Evolutionary conservation across 2,113 vertebrate species (phyloP).

Genomic region (Nicator chloris): DNA sequence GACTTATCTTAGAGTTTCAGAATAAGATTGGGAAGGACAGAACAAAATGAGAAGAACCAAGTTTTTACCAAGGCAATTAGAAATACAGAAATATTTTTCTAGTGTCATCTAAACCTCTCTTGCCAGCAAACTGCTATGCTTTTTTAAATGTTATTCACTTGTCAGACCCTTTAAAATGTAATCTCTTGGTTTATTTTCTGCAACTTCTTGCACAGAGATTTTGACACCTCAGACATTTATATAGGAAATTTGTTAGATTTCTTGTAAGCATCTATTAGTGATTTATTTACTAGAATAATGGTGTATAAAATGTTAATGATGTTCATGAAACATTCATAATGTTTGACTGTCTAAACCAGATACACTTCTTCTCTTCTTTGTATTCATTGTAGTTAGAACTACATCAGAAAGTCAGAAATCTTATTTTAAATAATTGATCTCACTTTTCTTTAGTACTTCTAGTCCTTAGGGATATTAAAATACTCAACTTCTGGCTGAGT

Average conservation of each 20-base stretch:
- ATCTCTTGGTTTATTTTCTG: background rate
- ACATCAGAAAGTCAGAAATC: background rate
- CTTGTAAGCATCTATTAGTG: background rate
- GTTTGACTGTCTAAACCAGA: background rate
- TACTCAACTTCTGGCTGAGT: background rate
- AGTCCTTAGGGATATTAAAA: background rate
- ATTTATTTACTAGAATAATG: background rate
- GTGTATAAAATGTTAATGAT: background rate
- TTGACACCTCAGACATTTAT: background rate
- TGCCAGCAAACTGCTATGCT: background rate
- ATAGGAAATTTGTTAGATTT: background rate
- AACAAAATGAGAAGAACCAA: background rate
- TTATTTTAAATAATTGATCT: background rate
- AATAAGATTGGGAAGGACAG: background rate
- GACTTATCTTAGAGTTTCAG: background rate
- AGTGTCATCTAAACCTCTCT: background rate
- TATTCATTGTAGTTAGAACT: background rate
- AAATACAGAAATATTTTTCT: background rate
- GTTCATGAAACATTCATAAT: background rate
- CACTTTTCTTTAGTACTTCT: background rate
- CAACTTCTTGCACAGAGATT: background rate
- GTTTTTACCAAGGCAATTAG: background rate
- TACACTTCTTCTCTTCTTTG: background rate
- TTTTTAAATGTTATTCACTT: background rate
- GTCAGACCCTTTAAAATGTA: background rate